phyloP scores from a whole-genome alignment of 1,140 invertebrate genomes.

The Conus betulinus region DNA sequence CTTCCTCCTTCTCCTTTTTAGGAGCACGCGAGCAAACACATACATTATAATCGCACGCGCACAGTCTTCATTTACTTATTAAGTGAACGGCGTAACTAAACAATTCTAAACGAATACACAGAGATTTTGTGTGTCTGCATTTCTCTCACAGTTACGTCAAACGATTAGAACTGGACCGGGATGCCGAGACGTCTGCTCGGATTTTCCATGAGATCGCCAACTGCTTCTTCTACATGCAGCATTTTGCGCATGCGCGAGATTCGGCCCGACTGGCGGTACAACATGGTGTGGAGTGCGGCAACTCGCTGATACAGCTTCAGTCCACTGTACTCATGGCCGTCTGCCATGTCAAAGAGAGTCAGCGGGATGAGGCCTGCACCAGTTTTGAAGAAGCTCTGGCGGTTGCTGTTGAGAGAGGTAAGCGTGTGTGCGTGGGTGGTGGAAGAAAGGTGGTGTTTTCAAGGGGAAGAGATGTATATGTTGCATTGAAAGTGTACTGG shows the following conservation, averaged over 20 bases:
- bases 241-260: slow-evolving; percentile 21
- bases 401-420: not conserved
- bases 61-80: too few relatives aligned
- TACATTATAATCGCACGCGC: too few relatives aligned
- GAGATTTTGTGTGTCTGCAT: not conserved
- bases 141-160: slow-evolving; percentile 24
- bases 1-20: too few relatives aligned
- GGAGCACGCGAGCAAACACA: too few relatives aligned
- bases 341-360: not conserved
- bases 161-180: slow-evolving; percentile 1
- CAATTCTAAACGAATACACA: too few relatives aligned
- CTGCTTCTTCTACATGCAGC: slow-evolving; percentile 33
- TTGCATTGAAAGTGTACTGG: too few relatives aligned
- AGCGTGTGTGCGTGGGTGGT: not conserved
- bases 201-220: slow-evolving; percentile 37
- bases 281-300: not conserved
- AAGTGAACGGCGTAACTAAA: too few relatives aligned
- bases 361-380: not conserved
- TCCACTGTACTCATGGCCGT: slow-evolving; percentile 24
- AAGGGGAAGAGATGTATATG: too few relatives aligned
- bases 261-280: slow-evolving; percentile 13
- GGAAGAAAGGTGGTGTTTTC: not conserved
- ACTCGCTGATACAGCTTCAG: slow-evolving; percentile 29
- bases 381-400: not conserved
- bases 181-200: slow-evolving; percentile 18